Percentiles rank a stretch among this genome's conserved stretches.
These are phyloP conservation scores for Pedetes capensis DNA, from an alignment of 2,113 vertebrate species.

Conservation along the genomic window DNA sequence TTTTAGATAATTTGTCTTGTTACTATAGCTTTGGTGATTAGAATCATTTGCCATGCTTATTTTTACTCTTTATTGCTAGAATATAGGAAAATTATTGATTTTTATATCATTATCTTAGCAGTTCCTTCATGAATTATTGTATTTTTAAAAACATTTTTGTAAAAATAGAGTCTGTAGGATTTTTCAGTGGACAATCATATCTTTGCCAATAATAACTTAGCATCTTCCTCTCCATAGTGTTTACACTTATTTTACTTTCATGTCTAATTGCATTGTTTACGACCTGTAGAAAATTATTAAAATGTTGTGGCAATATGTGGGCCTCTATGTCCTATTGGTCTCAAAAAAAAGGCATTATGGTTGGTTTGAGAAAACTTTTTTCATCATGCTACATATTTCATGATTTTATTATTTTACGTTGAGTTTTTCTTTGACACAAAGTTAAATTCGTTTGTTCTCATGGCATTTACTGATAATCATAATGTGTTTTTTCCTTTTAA, in stretches of 20 bases:
- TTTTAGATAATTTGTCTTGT: not conserved
- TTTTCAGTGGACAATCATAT: not conserved
- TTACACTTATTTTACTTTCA: conserved; percentile 45
- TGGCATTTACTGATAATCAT: not conserved
- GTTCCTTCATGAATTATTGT: not conserved
- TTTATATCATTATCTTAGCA: not conserved
- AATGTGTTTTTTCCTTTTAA: not conserved
- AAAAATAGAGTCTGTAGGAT: not conserved
- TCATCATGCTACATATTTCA: not conserved
- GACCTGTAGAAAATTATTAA: not conserved
- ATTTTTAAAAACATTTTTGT: not conserved
- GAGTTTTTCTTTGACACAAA: conserved; percentile 7
- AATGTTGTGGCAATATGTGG: not conserved
- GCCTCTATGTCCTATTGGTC: not conserved
- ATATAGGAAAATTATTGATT: not conserved
- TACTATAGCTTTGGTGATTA: not conserved
- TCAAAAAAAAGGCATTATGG: not conserved
- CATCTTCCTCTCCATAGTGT: not conserved
- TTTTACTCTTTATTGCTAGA: not conserved
- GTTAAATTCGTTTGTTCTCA: conserved; percentile 13
- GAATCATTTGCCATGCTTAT: conserved; percentile 4
- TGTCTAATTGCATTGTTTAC: conserved; percentile 19
- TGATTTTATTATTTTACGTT: conserved; percentile 32
- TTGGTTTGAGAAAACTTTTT: not conserved
- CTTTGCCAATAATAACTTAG: conserved; percentile 23